Conservation (phyloP, 2,797 vertebrate species). For the Dromococcyx pavoninus region DNA sequence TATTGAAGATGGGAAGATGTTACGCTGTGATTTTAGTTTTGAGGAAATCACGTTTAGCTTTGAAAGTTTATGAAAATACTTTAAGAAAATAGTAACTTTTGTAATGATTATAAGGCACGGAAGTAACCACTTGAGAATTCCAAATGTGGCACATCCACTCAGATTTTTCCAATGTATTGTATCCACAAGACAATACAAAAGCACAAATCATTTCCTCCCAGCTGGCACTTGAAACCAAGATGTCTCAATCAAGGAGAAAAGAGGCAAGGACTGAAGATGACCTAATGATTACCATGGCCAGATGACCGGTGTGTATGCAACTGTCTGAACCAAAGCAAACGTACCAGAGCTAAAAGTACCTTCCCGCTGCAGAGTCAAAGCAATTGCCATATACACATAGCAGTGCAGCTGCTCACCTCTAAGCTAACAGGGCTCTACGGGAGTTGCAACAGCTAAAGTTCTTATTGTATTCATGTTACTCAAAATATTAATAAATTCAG, state of each 20-base stretch:
- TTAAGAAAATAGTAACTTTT: too few relatives aligned
- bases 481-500: not conserved
- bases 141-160: too few relatives aligned
- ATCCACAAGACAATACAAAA: not conserved
- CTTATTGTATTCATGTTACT: not conserved
- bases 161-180: not conserved
- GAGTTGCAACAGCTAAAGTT: not conserved
- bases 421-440: not conserved
- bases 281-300: not conserved
- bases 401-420: not conserved
- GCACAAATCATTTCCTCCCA: not conserved
- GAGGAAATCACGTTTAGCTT: too few relatives aligned
- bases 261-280: not conserved
- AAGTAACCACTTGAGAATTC: too few relatives aligned
- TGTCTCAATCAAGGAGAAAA: not conserved
- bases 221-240: not conserved
- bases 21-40: too few relatives aligned
- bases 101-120: too few relatives aligned
- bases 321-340: not conserved
- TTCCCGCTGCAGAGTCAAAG: not conserved
- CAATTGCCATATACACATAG: not conserved
- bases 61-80: too few relatives aligned
- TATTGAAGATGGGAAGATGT: too few relatives aligned
- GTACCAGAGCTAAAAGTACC: not conserved
- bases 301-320: not conserved